Evolutionary conservation across 2,888 invertebrate species (phyloP), one percentile per base, ranked within the genome.

Genomic region (Crematogaster levior): DNA sequence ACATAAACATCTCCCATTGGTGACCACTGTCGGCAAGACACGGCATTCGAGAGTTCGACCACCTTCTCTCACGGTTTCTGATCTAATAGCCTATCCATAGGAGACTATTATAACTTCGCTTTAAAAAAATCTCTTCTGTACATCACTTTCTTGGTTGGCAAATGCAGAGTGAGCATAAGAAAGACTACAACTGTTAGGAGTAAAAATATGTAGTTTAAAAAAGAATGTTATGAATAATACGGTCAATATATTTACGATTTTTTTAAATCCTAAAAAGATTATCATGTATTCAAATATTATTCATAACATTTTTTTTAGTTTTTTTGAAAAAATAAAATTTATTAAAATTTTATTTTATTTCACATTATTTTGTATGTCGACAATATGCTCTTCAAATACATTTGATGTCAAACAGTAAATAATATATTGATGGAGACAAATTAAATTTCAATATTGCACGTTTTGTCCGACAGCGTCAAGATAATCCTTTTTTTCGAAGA

Each of bases 1-100:
- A 90, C 88, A 89, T 86, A 89, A 89, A 89, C 89, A 89, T 89
- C 89, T 88, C 87, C 77, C 82, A 86, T 56, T 81, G 82, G 85
- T 77, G 80, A 46, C 83, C 81, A 85, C 81, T n/a, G 81, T 68
- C 80, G 84, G 84, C 88, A 88, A 88, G 88, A 88, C 84, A 86
- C 73, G 72, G 72, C 84, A 86, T 88, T 88, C 88, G 84, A 83
- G 77, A 80, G 86, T 84, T 84, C 84, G 85, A 85, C 82, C 83
- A 79, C 84, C 88, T 88, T 85, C 81, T 70, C 79, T 68, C 80
- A 77, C 63, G 60, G 56, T 60, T 60, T 73, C 58, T 73, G 27
- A 46, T 40, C 46, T 75, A 75, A 68, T 43, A 56, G 21, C 12
- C 58, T 15, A n/a, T 30, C 34, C 43, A 3, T 18, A 34, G 40